A percentile compares a stretch with the other conserved stretches of the same genome.
These are phyloP conservation scores for Apocrypta bakeri DNA, from an alignment of 1,140 invertebrate genomes.

Conservation along the genomic window DNA sequence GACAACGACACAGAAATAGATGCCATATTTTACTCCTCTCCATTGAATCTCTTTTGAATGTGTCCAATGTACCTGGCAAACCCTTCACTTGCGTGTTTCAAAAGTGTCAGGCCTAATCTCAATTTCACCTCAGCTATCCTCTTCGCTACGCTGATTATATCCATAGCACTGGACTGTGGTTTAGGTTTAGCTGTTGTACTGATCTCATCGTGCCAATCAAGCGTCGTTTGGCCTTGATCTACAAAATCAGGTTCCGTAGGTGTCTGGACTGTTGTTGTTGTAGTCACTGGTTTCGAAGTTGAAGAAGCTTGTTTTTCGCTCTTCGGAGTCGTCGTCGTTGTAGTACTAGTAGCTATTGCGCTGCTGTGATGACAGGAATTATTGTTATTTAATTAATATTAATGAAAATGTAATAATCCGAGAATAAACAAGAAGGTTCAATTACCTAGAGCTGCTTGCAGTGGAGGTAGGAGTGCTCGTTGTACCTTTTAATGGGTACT, in stretches of 20 bases:
- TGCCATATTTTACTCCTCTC: slow-evolving; percentile 59
- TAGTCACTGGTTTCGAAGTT: slow-evolving; percentile 22
- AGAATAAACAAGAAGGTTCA: neutral
- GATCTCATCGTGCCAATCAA: slow-evolving; percentile 59
- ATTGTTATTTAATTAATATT: neutral
- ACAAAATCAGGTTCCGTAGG: slow-evolving; percentile 30
- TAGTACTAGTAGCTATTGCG: neutral
- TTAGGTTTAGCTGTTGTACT: slow-evolving; percentile 57
- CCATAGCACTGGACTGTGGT: slow-evolving; percentile 60
- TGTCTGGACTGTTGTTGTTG: slow-evolving; percentile 38
- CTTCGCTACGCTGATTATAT: slow-evolving; percentile 71
- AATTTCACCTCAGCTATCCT: slow-evolving; percentile 74
- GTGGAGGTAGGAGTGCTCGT: neutral
- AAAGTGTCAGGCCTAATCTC: slow-evolving; percentile 71
- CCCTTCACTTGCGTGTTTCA: slow-evolving; percentile 74
- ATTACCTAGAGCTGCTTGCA: slow-evolving; percentile 6
- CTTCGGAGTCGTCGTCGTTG: neutral
- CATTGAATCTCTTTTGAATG: slow-evolving; percentile 71
- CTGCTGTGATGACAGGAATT: neutral
- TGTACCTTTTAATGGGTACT: neutral
- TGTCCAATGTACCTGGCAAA: slow-evolving; percentile 74
- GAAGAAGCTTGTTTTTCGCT: neutral
- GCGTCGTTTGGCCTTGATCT: slow-evolving; percentile 52
- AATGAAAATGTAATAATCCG: neutral
- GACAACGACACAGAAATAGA: neutral